A percentile compares a stretch with the other conserved stretches of the same genome.
Conservation (phyloP, 2,797 vertebrate genomes). For the Poecilia wingei region DNA sequence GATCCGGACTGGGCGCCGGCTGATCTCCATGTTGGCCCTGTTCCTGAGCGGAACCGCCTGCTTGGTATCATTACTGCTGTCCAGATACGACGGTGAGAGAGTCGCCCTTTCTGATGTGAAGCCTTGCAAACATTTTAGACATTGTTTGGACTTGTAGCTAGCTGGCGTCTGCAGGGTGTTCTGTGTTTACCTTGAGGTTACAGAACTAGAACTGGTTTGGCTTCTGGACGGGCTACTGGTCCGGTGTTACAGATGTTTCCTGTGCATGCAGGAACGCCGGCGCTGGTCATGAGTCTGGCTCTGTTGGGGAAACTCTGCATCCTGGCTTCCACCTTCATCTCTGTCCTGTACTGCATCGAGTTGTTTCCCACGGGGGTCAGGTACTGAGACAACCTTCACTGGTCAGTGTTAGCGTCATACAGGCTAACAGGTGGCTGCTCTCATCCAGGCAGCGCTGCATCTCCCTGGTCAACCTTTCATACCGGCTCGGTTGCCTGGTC, state of each 20-base stretch:
- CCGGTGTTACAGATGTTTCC: neutral
- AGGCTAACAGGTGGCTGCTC: neutral
- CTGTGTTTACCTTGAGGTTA: neutral
- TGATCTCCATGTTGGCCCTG: conserved; percentile 71
- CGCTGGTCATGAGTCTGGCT: conserved; percentile 76
- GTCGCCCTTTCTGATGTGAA: neutral
- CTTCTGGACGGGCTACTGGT: neutral
- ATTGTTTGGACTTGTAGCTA: neutral
- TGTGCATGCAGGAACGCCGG: conserved; percentile 41
- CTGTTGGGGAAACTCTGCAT: conserved; percentile 80
- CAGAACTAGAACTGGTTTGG: neutral
- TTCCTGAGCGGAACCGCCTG: conserved; percentile 76
- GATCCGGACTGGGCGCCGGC: conserved; percentile 68
- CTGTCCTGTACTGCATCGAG: conserved; percentile 76
- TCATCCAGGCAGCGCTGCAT: conserved; percentile 76
- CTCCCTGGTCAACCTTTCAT: conserved; percentile 72
- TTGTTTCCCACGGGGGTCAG: conserved; percentile 80
- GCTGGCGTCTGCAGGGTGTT: neutral
- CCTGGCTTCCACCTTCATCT: conserved; percentile 71
- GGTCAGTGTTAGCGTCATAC: neutral
- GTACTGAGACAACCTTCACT: conserved; percentile 34
- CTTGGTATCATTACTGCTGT: conserved; percentile 73
- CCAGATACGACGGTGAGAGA: conserved; percentile 62
- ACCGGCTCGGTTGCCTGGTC: conserved; percentile 72
- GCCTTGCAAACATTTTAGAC: neutral